phyloP scores from a whole-genome alignment of 2,113 vertebrate genomes.

The Edolisoma coerulescens region DNA sequence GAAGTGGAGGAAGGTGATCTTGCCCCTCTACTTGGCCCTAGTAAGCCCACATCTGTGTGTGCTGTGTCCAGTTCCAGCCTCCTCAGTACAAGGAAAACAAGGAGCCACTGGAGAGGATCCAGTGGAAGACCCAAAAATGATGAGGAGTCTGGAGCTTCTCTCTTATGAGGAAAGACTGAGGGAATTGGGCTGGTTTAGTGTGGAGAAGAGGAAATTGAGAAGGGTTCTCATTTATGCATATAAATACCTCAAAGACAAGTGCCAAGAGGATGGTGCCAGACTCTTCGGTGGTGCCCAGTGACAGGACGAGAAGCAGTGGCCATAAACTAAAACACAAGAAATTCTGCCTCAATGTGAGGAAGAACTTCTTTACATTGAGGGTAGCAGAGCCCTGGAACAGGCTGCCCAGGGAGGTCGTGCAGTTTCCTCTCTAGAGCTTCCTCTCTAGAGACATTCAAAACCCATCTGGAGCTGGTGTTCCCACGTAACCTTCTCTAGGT shows the following conservation, averaged over 20 bases:
- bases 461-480: not conserved
- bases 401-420: not conserved
- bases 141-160: not conserved
- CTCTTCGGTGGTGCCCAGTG: rapidly evolving
- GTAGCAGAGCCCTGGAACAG: not conserved
- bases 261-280: not conserved
- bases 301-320: not conserved
- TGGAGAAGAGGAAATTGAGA: not conserved
- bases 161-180: not conserved
- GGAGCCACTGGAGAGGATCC: not conserved
- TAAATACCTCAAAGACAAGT: not conserved
- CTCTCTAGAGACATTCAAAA: not conserved
- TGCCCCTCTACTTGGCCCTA: not conserved
- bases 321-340: not conserved
- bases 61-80: not conserved
- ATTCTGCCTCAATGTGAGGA: not conserved
- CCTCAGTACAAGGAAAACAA: not conserved
- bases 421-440: not conserved
- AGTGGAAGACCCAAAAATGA: not conserved
- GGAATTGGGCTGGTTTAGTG: not conserved
- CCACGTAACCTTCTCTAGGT: not conserved
- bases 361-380: not conserved
- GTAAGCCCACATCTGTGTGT: too few relatives aligned
- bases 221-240: not conserved
- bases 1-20: not conserved